phyloP scores from a whole-genome alignment of 2,888 invertebrate species.

The Pachydiplax longipennis region DNA sequence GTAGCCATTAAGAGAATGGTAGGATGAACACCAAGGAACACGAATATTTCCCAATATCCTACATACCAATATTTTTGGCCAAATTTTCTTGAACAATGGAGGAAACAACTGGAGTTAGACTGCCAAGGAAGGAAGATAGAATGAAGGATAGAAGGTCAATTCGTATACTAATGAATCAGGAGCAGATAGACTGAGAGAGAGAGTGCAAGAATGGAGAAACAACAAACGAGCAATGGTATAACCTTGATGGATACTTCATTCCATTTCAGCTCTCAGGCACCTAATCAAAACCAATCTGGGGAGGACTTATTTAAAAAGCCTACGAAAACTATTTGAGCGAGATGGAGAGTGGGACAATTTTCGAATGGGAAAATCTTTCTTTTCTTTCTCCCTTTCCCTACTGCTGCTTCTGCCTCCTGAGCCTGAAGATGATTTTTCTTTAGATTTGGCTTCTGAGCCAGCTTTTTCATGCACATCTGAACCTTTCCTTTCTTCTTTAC shows the following conservation, averaged over 20 bases:
- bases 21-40: neutral
- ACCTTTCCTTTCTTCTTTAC: conserved; percentile 39
- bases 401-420: neutral
- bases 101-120: conserved; percentile 31
- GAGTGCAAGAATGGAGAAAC: neutral
- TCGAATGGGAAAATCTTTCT: conserved; percentile 48
- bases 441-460: conserved; percentile 14
- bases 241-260: neutral
- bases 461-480: conserved; percentile 26
- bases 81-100: conserved; percentile 59
- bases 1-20: neutral
- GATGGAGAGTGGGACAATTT: conserved; percentile 54
- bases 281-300: neutral
- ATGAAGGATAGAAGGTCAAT: conserved; percentile 14
- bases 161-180: neutral
- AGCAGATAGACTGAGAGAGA: neutral
- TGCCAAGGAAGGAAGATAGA: conserved; percentile 39
- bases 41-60: conserved; percentile 63
- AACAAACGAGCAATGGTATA: neutral
- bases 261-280: neutral
- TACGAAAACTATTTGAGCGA: conserved; percentile 48
- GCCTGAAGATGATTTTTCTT: conserved; percentile 42
- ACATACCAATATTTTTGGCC: conserved; percentile 67
- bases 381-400: neutral
- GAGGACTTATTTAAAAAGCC: neutral